These are phyloP conservation scores for Cottus gobio DNA, from an alignment of 2,113 vertebrate genomes.

Conservation along the genomic window DNA sequence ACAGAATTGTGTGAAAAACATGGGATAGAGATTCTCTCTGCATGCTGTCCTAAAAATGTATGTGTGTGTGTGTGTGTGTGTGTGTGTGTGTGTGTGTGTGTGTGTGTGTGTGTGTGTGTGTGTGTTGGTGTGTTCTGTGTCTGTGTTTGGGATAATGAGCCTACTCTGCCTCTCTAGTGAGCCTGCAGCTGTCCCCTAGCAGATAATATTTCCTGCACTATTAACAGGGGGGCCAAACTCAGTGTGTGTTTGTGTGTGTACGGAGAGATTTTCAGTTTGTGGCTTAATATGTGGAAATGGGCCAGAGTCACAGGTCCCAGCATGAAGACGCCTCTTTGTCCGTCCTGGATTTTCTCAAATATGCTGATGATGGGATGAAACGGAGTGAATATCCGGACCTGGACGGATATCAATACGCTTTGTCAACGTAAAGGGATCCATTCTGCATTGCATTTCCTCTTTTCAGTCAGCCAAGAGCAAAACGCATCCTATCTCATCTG, in stretches of 20 bases:
- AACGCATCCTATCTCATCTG: conserved; percentile 36
- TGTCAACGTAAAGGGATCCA: conserved; percentile 46
- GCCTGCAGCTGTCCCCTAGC: conserved; percentile 81
- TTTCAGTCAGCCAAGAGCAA: conserved; percentile 41
- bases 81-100: conserved; percentile 22
- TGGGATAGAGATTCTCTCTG: conserved; percentile 46
- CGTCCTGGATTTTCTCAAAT: conserved; percentile 62
- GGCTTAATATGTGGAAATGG: conserved; percentile 76
- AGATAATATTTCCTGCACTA: conserved; percentile 81
- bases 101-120: conserved; percentile 10
- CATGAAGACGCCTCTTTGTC: conserved; percentile 75
- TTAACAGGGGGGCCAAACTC: conserved; percentile 69
- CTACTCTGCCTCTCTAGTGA: conserved; percentile 74
- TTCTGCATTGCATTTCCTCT: conserved; percentile 41
- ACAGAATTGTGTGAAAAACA: conserved; percentile 28
- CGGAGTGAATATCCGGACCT: conserved; percentile 51
- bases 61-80: conserved; percentile 32
- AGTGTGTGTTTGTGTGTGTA: conserved; percentile 37
- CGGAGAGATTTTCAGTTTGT: conserved; percentile 62
- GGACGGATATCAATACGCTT: conserved; percentile 45
- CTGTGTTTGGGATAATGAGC: conserved; percentile 79
- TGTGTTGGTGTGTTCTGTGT: conserved; percentile 54
- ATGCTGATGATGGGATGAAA: conserved; percentile 63
- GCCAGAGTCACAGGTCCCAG: conserved; percentile 73
- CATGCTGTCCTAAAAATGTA: conserved; percentile 36